Base-by-base conservation (phyloP, 2,888 invertebrate species). In the Biston stratarius region DNA sequence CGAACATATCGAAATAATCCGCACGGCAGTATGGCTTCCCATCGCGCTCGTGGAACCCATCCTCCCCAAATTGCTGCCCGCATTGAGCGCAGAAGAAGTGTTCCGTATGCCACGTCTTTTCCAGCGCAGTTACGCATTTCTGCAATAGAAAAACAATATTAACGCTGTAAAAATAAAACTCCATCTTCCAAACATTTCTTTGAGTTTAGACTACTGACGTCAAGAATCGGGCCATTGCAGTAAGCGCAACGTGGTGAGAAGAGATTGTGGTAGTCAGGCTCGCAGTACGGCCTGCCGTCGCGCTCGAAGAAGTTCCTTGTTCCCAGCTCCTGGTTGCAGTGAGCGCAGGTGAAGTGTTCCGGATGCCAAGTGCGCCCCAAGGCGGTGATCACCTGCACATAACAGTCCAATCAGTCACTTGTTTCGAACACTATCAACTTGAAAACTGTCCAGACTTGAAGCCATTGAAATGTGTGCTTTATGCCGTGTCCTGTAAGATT, bases 281-380 rank as follows among this genome's bases (percentile, higher is more conserved):
- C 99, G 94, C 99, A 99, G 94, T 99, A 99, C 0, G 99, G 99
- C 85, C 96, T 96, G 63, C 98, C 98, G 79, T 99, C 99, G 74
- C 99, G 95, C 92, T 99, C 99, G 92, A 99, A 99, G 96, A 99
- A 99, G 94, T 99, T 99, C 87, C 98, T 96, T 63, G 99, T 99
- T 70, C 99, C 99, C 84, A 99, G 94, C 89, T 99, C 99, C 86
- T 98, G 98, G 83, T 97, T 97, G 95, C 99, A 99, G 86, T 99
- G 99, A 76, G 97, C 97, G 95, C 99, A 99, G 69, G 97, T 98
- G 94, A 99, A 99, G 92, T 99, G 99, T 94, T 99, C 99, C 55
- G 99, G 99, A 91, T 99, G 99, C 99, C 99, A 99, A 73, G 99
- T 99, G 92, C 98, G 98, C 63, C 99, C 99, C 88, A 99, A 89